Conservation (phyloP, 2,113 vertebrate genomes). For the Paramisgurnus dabryanus region DNA sequence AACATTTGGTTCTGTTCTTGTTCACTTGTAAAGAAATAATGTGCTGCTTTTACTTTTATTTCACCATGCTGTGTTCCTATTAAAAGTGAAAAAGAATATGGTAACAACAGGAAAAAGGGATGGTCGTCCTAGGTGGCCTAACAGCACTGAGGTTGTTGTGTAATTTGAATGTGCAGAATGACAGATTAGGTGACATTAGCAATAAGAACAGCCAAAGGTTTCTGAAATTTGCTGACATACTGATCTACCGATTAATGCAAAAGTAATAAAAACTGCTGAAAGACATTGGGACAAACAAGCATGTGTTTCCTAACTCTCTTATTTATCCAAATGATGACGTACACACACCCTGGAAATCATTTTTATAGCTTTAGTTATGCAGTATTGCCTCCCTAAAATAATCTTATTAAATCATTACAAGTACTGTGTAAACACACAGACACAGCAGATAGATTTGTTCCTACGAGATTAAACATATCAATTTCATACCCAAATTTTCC, state of each 20-base stretch:
- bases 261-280: background rate
- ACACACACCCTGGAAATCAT: background rate
- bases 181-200: background rate
- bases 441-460: background rate
- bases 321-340: background rate
- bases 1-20: slow-evolving; percentile 91
- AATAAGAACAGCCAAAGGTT: slow-evolving; percentile 40
- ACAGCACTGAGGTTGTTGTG: slow-evolving; percentile 23
- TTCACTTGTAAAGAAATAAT: slow-evolving; percentile 94
- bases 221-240: background rate
- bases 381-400: slow-evolving; percentile 34
- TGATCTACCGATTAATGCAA: slow-evolving; percentile 15
- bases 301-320: background rate
- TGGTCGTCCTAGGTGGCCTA: slow-evolving; percentile 81
- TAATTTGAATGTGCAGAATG: slow-evolving; percentile 5
- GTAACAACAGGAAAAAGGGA: slow-evolving; percentile 65
- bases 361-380: slow-evolving; percentile 32
- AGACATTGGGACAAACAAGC: background rate
- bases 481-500: slow-evolving; percentile 22
- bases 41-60: slow-evolving; percentile 73
- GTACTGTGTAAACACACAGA: slow-evolving; percentile 1
- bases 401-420: slow-evolving; percentile 31
- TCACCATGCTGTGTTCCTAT: slow-evolving; percentile 66
- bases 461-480: slow-evolving; percentile 17
- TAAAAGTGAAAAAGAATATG: slow-evolving; percentile 57